Base-by-base conservation (phyloP, 2,888 invertebrate species). In the Cheilosia urbana region DNA sequence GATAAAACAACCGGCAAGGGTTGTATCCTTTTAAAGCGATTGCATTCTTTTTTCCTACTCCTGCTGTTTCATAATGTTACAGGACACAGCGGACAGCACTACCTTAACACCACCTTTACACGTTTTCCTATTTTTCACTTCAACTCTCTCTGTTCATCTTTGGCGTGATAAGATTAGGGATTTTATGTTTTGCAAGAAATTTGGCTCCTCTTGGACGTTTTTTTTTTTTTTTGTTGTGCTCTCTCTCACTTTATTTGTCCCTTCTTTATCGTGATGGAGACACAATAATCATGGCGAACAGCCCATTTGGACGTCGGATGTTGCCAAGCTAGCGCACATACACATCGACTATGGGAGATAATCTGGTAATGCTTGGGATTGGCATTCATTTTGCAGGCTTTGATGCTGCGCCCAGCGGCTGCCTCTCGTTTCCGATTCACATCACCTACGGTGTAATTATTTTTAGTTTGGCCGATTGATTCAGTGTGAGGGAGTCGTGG, bases 131-230 rank as follows among this genome's bases (percentile, higher is more conserved):
- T 75, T 62, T 62, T 66, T 65, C 42, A 51, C 47, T 60, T 51
- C 63, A 60, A 58, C 65, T 53, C 21, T 53, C 21, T 40, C 53
- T 65, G 80, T 42, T 85, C 80, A 62, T 71, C 71, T 65, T 81
- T 81, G 76, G 49, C 65, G 71, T 85, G 81, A 85, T 85, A 81
- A 81, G 85, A 85, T 85, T 85, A 85, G 68, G 81, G 81, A 85
- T 76, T 85, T 81, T 60, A 81, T 72, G 76, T 66, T 80, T 76
- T 85, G 71, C 81, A 85, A 81, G 76, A 72, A 80, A 80, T 80
- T 75, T 84, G 24, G 62, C 42, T 60, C 51, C 57, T 9, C 30
- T 30, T 30, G 30, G 30, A 9, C 30, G 30, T 30, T 51, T 24
- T 21, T 71, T 62, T 55, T 63, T 71, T 51, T 24, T 21, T 71